phyloP scores from a whole-genome alignment of 2,113 vertebrate genomes.

The Alligator sinensis region DNA sequence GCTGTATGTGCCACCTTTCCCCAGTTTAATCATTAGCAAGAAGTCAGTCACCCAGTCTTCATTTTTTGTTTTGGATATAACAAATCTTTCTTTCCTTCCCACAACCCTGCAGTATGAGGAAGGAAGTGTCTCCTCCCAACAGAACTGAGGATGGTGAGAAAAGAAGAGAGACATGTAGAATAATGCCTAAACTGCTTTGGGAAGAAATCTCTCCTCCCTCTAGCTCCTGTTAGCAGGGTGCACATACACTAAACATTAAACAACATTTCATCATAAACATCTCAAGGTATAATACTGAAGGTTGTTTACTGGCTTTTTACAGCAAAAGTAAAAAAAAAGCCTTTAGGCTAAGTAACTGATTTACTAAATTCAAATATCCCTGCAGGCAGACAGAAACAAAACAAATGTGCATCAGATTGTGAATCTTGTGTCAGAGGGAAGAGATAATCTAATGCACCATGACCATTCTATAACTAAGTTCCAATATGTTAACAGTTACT shows the following conservation, averaged over 20 bases:
- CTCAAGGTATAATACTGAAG: neutral
- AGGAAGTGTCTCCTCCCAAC: too few relatives aligned
- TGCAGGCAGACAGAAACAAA: neutral
- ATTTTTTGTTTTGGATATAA: accelerated
- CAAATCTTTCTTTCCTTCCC: neutral
- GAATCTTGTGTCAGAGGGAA: neutral
- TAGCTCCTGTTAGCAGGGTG: too few relatives aligned
- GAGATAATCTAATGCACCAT: neutral
- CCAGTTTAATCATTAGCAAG: neutral
- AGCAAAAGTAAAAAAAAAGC: neutral
- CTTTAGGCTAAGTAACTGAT: accelerated
- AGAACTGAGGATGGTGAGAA: neutral
- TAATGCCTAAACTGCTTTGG: neutral
- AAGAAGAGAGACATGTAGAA: neutral
- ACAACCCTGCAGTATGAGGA: neutral
- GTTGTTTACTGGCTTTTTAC: neutral
- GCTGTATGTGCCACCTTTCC: neutral
- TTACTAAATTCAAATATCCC: neutral
- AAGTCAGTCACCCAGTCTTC: neutral
- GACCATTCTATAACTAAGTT: neutral
- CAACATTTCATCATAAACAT: neutral
- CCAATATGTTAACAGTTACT: neutral
- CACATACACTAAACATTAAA: neutral
- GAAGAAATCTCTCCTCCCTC: neutral
- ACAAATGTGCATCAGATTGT: neutral